These are phyloP conservation scores for Cataglyphis albicans DNA, from an alignment of 2,888 invertebrate genomes.

Conservation along the genomic window DNA sequence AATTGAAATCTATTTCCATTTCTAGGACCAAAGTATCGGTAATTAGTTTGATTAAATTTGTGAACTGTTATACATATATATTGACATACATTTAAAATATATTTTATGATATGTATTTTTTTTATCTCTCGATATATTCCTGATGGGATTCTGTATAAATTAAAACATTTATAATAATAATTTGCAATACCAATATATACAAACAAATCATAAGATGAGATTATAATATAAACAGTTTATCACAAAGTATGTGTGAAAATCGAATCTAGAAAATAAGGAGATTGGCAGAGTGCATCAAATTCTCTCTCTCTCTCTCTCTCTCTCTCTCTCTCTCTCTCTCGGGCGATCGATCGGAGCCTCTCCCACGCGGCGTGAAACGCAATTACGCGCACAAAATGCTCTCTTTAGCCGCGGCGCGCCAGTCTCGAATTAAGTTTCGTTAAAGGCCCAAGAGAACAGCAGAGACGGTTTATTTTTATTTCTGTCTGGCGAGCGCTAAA, in stretches of 20 bases:
- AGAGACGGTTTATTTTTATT: constrained; percentile 74
- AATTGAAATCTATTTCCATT: constrained; percentile 3
- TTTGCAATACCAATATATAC: background rate
- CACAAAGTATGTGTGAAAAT: constrained; percentile 26
- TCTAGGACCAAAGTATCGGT: background rate
- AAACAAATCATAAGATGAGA: background rate
- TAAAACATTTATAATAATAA: too few relatives aligned
- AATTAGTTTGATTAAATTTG: background rate
- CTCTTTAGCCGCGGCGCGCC: constrained; percentile 50
- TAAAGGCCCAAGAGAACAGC: constrained; percentile 62
- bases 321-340: too few relatives aligned
- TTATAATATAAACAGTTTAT: constrained; percentile 41
- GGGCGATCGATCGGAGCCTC: constrained; percentile 50
- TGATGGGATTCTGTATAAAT: background rate
- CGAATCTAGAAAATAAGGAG: constrained; percentile 32
- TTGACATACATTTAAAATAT: background rate
- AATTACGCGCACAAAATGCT: constrained; percentile 65
- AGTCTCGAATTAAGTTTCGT: constrained; percentile 65
- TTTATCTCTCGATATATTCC: background rate
- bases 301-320: too few relatives aligned
- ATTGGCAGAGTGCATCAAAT: constrained; percentile 46
- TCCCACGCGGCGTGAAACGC: constrained; percentile 56
- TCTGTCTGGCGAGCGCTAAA: constrained; percentile 76
- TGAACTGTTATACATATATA: background rate
- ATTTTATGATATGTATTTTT: background rate